Percentiles rank a stretch among this genome's conserved stretches.
Evolutionary conservation across 35 echinoderm and acorn worm species (phyloP).

Genomic region (Holothuria glaberrima): DNA sequence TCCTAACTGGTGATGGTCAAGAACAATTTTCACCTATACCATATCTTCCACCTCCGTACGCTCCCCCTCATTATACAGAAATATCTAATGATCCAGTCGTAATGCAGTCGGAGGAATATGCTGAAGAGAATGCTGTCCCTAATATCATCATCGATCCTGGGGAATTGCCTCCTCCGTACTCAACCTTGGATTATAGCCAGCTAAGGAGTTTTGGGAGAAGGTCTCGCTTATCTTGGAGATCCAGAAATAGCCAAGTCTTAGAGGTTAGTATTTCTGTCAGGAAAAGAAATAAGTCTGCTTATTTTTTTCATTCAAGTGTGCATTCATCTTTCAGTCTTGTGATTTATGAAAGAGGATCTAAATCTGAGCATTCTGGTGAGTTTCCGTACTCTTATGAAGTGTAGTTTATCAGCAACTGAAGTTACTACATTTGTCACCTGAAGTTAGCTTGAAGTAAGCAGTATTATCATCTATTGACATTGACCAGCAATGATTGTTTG

Average conservation of each 20-base stretch:
- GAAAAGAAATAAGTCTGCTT: too few relatives aligned
- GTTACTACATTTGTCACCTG: too few relatives aligned
- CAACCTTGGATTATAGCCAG: slow-evolving; percentile 42
- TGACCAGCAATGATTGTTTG: too few relatives aligned
- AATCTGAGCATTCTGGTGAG: too few relatives aligned
- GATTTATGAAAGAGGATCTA: too few relatives aligned
- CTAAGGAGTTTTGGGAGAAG: not conserved
- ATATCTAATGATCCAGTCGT: slow-evolving; percentile 58
- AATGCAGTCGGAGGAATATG: slow-evolving; percentile 36
- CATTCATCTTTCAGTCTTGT: too few relatives aligned
- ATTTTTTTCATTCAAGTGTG: too few relatives aligned
- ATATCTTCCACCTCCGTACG: slow-evolving; percentile 45
- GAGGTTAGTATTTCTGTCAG: slow-evolving; percentile 6
- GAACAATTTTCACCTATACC: slow-evolving; percentile 47
- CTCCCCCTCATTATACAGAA: slow-evolving; percentile 51
- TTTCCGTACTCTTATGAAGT: too few relatives aligned
- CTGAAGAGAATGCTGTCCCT: slow-evolving; percentile 20
- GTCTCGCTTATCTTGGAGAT: not conserved
- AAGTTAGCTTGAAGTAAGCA: too few relatives aligned
- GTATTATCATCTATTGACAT: too few relatives aligned
- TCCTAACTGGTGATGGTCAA: slow-evolving; percentile 7
- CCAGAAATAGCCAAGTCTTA: slow-evolving; percentile 17
- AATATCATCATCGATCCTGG: slow-evolving; percentile 52
- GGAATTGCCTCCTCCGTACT: slow-evolving; percentile 52
- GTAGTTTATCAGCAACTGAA: too few relatives aligned